These are phyloP conservation scores for Botrylloides violaceus DNA, from an alignment of 23 tunicate genomes.

Conservation along the genomic window DNA sequence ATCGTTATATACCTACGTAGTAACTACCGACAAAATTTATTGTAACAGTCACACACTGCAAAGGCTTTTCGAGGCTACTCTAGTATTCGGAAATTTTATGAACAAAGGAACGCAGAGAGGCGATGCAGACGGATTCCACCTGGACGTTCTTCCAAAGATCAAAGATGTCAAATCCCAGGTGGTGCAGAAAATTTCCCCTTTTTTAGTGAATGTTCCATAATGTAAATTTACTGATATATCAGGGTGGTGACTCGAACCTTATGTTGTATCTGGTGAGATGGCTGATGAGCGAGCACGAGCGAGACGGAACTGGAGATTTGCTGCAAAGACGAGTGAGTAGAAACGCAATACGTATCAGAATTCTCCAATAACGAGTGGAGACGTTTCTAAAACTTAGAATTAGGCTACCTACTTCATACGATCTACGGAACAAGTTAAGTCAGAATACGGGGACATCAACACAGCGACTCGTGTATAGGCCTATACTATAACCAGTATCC, in stretches of 20 bases:
- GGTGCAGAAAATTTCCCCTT: too few relatives aligned
- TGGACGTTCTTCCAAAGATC: conserved; percentile 70
- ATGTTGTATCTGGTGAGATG: conserved; percentile 45
- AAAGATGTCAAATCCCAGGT: conserved; percentile 87
- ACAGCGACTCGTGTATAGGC: too few relatives aligned
- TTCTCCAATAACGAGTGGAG: too few relatives aligned
- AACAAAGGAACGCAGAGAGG: conserved; percentile 80
- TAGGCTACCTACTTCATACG: too few relatives aligned
- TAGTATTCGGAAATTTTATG: conserved; percentile 68
- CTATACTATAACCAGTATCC: too few relatives aligned
- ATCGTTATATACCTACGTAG: too few relatives aligned
- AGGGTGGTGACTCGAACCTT: conserved; percentile 57
- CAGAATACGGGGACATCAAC: too few relatives aligned
- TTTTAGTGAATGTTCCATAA: too few relatives aligned
- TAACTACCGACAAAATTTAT: too few relatives aligned
- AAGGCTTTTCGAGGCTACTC: conserved; percentile 33
- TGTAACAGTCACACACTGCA: conserved; percentile 48
- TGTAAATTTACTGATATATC: background rate
- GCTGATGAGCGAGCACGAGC: conserved; percentile 30
- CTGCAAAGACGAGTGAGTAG: conserved; percentile 5
- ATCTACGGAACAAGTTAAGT: too few relatives aligned
- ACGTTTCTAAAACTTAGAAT: too few relatives aligned
- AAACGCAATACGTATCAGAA: too few relatives aligned
- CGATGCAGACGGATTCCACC: conserved; percentile 57
- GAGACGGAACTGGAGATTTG: background rate